phyloP scores from a whole-genome alignment of 2,888 invertebrate species.

The Dorcus parallelipipedus region DNA sequence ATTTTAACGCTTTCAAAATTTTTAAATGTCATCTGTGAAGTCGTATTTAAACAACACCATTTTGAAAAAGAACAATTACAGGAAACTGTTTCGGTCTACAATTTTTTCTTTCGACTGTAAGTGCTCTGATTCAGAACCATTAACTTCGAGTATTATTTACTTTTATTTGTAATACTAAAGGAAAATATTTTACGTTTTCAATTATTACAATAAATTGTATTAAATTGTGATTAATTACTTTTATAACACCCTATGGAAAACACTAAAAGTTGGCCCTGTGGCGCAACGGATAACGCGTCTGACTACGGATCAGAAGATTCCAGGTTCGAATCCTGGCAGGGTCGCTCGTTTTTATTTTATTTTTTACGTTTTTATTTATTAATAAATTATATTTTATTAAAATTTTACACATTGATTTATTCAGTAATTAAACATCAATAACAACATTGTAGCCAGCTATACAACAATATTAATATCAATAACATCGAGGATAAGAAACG shows the following conservation, averaged over 20 bases:
- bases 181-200: too few relatives aligned
- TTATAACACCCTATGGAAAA: not conserved
- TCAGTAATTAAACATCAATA: slow-evolving; percentile 18
- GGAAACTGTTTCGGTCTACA: too few relatives aligned
- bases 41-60: too few relatives aligned
- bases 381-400: not conserved
- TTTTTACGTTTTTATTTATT: not conserved
- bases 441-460: slow-evolving; percentile 9
- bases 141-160: too few relatives aligned
- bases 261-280: slow-evolving; percentile 56
- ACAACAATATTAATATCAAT: not conserved
- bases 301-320: slow-evolving; percentile 57
- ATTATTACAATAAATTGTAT: too few relatives aligned
- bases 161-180: too few relatives aligned
- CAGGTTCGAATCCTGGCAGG: slow-evolving; percentile 57
- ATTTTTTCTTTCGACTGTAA: too few relatives aligned
- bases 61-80: too few relatives aligned
- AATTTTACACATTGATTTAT: slow-evolving; percentile 10
- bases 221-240: too few relatives aligned
- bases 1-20: too few relatives aligned
- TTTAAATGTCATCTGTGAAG: too few relatives aligned
- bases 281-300: slow-evolving; percentile 59
- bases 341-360: slow-evolving; percentile 36
- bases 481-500: not conserved
- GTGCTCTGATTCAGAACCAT: too few relatives aligned